phyloP scores from a whole-genome alignment of 1,140 invertebrate genomes.

The Rhyacophila brunnea region DNA sequence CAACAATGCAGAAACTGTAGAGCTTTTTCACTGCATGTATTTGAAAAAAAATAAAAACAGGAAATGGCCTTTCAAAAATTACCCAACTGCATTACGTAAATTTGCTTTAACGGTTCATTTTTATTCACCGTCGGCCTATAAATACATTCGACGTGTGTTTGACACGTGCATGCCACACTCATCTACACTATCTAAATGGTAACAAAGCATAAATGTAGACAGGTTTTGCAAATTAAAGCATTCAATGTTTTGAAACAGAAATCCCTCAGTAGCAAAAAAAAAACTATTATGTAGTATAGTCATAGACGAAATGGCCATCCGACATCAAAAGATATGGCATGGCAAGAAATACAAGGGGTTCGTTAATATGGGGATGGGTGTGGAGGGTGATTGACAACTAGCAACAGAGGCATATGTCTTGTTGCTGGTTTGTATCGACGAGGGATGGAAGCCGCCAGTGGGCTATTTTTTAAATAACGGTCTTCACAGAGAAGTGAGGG shows the following conservation, averaged over 20 bases:
- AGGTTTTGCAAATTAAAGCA: slow-evolving; percentile 43
- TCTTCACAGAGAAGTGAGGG: no score
- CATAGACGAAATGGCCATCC: slow-evolving; percentile 37
- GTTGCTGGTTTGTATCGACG: slow-evolving; percentile 39
- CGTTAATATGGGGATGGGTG: slow-evolving; percentile 35
- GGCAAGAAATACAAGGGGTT: slow-evolving; percentile 35
- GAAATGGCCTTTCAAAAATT: not conserved
- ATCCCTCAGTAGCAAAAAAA: slow-evolving; percentile 14
- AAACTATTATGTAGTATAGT: slow-evolving; percentile 33
- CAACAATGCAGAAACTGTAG: not conserved
- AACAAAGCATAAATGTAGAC: slow-evolving; percentile 40
- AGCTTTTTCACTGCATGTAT: not conserved
- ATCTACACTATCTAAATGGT: slow-evolving; percentile 43
- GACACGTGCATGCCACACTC: slow-evolving; percentile 43
- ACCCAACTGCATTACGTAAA: slow-evolving; percentile 11
- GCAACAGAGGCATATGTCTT: slow-evolving; percentile 42
- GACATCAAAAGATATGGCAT: slow-evolving; percentile 34
- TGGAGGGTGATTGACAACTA: slow-evolving; percentile 33
- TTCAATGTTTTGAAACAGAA: slow-evolving; percentile 40
- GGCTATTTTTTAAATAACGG: no score
- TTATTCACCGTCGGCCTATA: slow-evolving; percentile 43
- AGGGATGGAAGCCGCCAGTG: no score
- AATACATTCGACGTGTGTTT: slow-evolving; percentile 44
- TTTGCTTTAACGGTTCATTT: slow-evolving; percentile 41
- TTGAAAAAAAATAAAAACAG: slow-evolving; percentile 3